Evolutionary conservation across 2,888 invertebrate species (phyloP), one percentile per base, ranked within the genome.

Genomic region (Cordilura impudica): DNA sequence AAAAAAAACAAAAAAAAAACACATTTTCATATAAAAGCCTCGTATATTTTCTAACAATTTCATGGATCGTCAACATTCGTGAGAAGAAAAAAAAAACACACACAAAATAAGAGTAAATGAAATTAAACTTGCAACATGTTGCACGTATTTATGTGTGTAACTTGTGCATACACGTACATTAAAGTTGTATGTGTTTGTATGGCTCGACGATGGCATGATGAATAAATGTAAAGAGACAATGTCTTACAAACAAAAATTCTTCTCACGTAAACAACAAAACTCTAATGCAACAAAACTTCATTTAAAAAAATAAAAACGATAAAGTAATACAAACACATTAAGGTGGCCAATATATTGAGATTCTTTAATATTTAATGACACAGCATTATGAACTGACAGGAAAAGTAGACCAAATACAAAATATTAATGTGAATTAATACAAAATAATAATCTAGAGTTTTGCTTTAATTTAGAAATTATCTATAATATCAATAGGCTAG

Each of bases 81-180:
- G 67, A 78, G 72, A 47, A 47, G 66, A 53, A 60, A 63, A 49
- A 56, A 29, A 53, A 53, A 54, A 31, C 4, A 29, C 21, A 10
- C 3, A 1, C 19, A 19, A 4, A 53, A 21, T 29, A 2, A 26
- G 31, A 29, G 29, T 16, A 56, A 43, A 51, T 8, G 21, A 19
- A 4, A 67, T 12, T 16, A 75, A 69, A 54, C 67, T 71, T 75
- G 72, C 79, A 79, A 79, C 75, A 79, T 79, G 79, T 79, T 75
- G 79, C 79, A 75, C 60, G 70, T 71, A 63, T 56, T 49, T 39
- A 43, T 63, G n/a, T 75, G 26, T 53, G 53, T 53, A 7, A n/a
- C 10, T 29, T 73, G 45, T 23, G 19, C 2, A 54, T 49, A n/a
- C 23, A 23, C 14, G 51, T 45, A 58, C 21, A 39, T 12, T 39